A percentile compares a stretch with the other conserved stretches of the same genome.
phyloP scores from a whole-genome alignment of 2,797 vertebrate genomes.

The Gallinago nigripennis region DNA sequence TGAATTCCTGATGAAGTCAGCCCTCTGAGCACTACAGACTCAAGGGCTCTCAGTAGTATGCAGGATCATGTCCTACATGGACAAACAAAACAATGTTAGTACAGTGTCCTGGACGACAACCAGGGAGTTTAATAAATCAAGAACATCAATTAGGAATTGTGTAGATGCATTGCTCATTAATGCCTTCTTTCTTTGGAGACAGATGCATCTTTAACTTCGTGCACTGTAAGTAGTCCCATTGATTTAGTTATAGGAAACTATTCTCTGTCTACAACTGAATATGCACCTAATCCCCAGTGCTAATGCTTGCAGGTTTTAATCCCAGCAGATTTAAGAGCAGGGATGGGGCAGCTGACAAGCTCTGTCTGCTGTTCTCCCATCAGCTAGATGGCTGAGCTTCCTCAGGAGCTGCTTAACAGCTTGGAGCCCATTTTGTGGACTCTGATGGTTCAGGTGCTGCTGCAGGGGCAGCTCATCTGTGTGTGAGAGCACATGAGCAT shows the following conservation, averaged over 20 bases:
- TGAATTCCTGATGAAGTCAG: slow-evolving; percentile 41
- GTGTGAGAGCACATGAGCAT: neutral
- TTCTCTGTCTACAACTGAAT: neutral
- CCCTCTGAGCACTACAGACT: neutral
- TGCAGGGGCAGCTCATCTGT: neutral
- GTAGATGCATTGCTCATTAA: neutral
- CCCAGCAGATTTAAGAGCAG: neutral
- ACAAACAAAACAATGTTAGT: neutral
- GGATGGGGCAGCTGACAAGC: neutral
- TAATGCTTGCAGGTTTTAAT: neutral
- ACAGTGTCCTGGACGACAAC: neutral
- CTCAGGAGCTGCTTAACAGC: neutral
- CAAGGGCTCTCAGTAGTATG: slow-evolving; percentile 1
- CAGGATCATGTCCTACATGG: neutral
- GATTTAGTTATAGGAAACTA: neutral
- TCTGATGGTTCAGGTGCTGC: neutral
- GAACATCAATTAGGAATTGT: slow-evolving; percentile 13
- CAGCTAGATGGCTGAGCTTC: neutral
- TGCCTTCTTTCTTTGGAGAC: neutral
- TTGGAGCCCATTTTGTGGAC: neutral
- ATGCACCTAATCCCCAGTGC: neutral
- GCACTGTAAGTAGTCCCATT: neutral
- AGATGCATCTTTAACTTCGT: neutral
- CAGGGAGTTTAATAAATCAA: slow-evolving; percentile 8
- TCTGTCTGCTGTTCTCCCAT: neutral